These are phyloP conservation scores for Casuarius casuarius DNA, from an alignment of 2,113 vertebrate genomes.

Conservation along the genomic window DNA sequence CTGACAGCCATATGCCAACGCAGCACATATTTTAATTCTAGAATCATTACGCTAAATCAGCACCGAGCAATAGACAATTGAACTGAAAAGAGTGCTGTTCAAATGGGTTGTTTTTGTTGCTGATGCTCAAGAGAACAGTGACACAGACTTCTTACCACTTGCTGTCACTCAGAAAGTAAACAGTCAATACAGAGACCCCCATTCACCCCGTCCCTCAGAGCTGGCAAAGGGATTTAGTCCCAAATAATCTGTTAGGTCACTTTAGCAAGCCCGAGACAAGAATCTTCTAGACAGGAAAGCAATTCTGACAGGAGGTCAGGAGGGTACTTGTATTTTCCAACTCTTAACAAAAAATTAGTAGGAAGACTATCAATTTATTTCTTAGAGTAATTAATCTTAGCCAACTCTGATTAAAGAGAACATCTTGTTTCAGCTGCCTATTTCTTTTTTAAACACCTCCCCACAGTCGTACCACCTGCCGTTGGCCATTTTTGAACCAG, in stretches of 20 bases:
- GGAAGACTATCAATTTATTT: not conserved
- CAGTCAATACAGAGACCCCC: accelerated
- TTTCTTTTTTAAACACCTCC: constrained; percentile 6
- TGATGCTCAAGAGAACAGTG: not conserved
- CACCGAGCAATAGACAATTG: not conserved
- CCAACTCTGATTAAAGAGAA: not conserved
- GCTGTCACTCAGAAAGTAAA: not conserved
- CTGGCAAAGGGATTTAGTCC: not conserved
- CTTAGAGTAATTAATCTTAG: not conserved
- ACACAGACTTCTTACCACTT: not conserved
- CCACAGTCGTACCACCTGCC: not conserved
- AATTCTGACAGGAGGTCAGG: not conserved
- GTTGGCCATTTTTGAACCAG: constrained; percentile 19
- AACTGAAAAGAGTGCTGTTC: not conserved
- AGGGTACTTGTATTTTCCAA: not conserved
- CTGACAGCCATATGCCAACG: not conserved
- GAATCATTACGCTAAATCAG: not conserved
- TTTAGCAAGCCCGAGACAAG: not conserved
- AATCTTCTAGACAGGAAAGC: not conserved
- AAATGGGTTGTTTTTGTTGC: not conserved
- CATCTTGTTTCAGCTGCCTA: not conserved
- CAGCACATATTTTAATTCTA: not conserved
- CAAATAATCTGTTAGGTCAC: not conserved
- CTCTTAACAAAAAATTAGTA: not conserved
- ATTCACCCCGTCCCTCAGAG: not conserved